Conservation (phyloP, 2,113 vertebrate genomes). For the Muntiacus muntjak region DNA sequence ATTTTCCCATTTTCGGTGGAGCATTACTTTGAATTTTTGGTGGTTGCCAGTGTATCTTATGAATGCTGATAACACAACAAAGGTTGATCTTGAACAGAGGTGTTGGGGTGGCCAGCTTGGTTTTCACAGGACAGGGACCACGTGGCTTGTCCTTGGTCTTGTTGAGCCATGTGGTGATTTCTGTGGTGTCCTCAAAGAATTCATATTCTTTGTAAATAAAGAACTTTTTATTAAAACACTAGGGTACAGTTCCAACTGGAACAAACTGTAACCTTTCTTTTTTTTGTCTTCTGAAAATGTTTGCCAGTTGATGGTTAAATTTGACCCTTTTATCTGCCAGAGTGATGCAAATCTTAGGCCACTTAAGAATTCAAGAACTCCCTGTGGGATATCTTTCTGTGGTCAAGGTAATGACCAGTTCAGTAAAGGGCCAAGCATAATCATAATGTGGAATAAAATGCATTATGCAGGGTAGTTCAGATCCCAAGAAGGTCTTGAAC, state of each 20-base stretch:
- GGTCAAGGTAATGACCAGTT: not conserved
- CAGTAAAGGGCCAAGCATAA: not conserved
- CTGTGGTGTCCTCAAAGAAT: not conserved
- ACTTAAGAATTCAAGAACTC: not conserved
- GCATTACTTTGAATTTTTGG: not conserved
- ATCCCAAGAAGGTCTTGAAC: conserved; percentile 1
- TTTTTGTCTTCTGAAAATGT: not conserved
- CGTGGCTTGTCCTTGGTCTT: not conserved
- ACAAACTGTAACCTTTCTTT: not conserved
- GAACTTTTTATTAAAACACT: not conserved
- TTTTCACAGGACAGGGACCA: not conserved
- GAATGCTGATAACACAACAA: not conserved
- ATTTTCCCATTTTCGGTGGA: not conserved
- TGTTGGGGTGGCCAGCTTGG: not conserved
- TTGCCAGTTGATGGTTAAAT: not conserved
- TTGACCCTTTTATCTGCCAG: not conserved
- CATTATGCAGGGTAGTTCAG: not conserved
- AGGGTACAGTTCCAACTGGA: not conserved
- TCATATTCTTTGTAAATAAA: not conserved
- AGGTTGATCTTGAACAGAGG: not conserved
- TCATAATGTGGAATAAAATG: not conserved
- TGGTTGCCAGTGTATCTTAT: not conserved
- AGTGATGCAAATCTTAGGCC: not conserved
- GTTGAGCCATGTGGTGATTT: not conserved
- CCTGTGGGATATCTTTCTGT: not conserved